Conservation (phyloP, 2,113 vertebrate species). For the Bettongia penicillata region DNA sequence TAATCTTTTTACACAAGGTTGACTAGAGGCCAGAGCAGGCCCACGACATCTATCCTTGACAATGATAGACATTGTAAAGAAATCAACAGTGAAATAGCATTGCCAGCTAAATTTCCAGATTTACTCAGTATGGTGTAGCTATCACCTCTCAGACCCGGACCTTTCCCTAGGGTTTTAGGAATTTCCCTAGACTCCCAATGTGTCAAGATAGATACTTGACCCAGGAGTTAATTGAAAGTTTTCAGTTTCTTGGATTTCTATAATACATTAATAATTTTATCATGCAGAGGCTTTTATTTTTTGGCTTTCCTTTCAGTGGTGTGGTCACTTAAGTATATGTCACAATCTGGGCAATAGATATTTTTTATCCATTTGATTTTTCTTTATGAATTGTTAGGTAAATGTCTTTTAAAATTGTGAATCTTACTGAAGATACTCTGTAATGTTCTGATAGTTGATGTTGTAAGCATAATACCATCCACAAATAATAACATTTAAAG, state of each 20-base stretch:
- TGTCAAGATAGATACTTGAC: not conserved
- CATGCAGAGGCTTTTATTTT: not conserved
- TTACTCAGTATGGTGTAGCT: not conserved
- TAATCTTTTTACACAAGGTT: not conserved
- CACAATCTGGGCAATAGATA: not conserved
- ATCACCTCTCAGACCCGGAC: not conserved
- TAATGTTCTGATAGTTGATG: not conserved
- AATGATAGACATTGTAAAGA: not conserved
- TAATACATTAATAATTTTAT: not conserved
- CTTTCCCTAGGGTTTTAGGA: not conserved
- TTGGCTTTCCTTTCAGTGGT: not conserved
- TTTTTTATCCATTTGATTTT: not conserved
- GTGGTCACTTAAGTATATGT: not conserved
- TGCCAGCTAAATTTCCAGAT: not conserved
- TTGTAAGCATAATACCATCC: not conserved
- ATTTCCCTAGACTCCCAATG: not conserved
- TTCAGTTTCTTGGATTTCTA: not conserved
- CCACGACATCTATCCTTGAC: not conserved
- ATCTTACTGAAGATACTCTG: not conserved
- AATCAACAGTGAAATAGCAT: not conserved
- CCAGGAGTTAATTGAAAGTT: not conserved
- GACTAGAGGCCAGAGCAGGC: not conserved
- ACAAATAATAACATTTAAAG: not conserved
- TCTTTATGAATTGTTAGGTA: not conserved
- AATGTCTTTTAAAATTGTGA: not conserved